These are phyloP conservation scores for Parauchenoglanis punctatus DNA, from an alignment of 2,797 vertebrate genomes.

Conservation along the genomic window DNA sequence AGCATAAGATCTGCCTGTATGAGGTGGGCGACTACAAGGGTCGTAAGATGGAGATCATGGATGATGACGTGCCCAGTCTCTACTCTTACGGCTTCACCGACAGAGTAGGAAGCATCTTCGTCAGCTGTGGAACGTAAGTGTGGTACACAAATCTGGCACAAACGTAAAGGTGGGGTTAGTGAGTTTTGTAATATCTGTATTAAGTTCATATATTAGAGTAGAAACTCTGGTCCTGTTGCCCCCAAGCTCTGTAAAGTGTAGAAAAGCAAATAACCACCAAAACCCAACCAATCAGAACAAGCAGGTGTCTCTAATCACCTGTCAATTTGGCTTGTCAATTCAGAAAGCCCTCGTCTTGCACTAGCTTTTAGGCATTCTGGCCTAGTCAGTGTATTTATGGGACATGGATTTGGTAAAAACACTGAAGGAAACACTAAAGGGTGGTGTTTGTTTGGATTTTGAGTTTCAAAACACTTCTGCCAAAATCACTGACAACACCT, in stretches of 20 bases:
- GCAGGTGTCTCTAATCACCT: not conserved
- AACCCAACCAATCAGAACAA: not conserved
- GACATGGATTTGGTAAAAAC: not conserved
- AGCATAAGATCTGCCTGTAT: constrained; percentile 85
- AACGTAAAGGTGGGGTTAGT: not conserved
- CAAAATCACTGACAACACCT: not conserved
- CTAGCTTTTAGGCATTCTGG: not conserved
- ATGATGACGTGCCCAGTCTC: constrained; percentile 82
- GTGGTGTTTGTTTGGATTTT: not conserved
- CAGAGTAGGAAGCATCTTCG: constrained; percentile 81
- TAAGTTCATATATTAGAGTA: not conserved
- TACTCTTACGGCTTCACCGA: constrained; percentile 84
- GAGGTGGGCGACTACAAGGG: constrained; percentile 85
- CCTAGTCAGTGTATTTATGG: not conserved
- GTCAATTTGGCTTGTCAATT: not conserved
- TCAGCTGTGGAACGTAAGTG: constrained; percentile 83
- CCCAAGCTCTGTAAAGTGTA: not conserved
- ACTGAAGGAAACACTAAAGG: not conserved
- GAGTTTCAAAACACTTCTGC: not conserved
- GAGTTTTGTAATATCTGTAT: not conserved
- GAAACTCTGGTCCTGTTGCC: not conserved
- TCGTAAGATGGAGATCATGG: constrained; percentile 87
- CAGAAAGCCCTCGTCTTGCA: not conserved
- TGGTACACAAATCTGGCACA: not conserved
- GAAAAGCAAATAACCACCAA: not conserved